These are phyloP conservation scores for Amiota mariae DNA, from an alignment of 2,888 invertebrate species.

Conservation along the genomic window DNA sequence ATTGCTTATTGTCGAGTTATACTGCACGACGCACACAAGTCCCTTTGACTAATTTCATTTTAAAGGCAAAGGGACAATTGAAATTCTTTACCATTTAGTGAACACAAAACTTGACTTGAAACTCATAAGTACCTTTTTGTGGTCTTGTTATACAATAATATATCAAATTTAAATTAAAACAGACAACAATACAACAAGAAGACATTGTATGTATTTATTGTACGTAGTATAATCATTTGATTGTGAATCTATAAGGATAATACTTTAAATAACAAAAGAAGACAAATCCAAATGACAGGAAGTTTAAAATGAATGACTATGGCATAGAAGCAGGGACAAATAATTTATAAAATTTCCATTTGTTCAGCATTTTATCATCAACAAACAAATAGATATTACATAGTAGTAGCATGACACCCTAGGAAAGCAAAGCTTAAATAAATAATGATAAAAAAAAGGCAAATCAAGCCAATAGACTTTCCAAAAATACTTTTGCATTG, in stretches of 20 bases:
- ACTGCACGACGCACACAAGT: not conserved
- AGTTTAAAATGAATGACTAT: conserved; percentile 18
- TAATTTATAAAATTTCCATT: conserved; percentile 64
- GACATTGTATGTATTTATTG: conserved; percentile 47
- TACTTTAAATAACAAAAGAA: conserved; percentile 44
- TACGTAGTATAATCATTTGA: conserved; percentile 31
- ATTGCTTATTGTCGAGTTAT: conserved; percentile 41
- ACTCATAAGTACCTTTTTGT: conserved; percentile 34
- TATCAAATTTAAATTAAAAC: conserved; percentile 60
- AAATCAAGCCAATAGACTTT: no score
- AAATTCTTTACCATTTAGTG: no score
- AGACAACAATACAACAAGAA: conserved; percentile 6
- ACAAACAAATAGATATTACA: no score
- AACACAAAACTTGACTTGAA: conserved; percentile 54
- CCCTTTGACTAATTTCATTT: conserved; percentile 23
- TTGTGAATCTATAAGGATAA: conserved; percentile 47
- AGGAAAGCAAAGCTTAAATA: conserved; percentile 51
- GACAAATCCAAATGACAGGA: conserved; percentile 34
- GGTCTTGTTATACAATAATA: conserved; percentile 38
- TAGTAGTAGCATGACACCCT: not conserved
- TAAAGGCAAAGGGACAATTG: conserved; percentile 8
- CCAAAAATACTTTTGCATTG: not conserved
- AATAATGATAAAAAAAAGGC: conserved; percentile 57
- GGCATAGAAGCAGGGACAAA: conserved; percentile 46
- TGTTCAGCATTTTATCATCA: not conserved